These are phyloP conservation scores for Cuniculus paca DNA, from an alignment of 2,797 vertebrate genomes.

Conservation along the genomic window DNA sequence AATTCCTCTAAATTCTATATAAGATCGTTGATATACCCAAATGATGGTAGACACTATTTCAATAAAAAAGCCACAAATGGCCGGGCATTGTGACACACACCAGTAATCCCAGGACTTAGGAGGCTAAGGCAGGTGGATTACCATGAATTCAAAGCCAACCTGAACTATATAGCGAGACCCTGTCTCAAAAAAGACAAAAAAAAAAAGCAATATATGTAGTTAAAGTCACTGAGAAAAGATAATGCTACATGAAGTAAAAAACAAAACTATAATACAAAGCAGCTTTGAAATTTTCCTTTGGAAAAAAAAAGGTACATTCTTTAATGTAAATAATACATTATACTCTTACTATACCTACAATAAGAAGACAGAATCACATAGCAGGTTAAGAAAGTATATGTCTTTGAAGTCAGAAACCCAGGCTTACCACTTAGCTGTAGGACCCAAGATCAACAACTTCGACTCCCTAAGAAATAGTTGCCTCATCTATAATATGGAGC, in stretches of 20 bases:
- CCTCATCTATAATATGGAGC: slow-evolving; percentile 45
- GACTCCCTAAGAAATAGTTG: slow-evolving; percentile 31
- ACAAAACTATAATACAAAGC: neutral
- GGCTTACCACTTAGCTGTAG: slow-evolving; percentile 24
- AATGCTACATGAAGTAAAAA: slow-evolving; percentile 18
- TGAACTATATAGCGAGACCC: neutral
- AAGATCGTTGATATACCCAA: neutral
- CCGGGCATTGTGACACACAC: neutral
- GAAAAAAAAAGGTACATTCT: slow-evolving; percentile 39
- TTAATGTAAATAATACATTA: slow-evolving; percentile 47
- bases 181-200: neutral
- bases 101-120: neutral
- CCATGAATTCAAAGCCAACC: neutral
- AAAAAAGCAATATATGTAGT: neutral
- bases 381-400: neutral
- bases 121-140: neutral
- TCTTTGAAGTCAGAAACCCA: slow-evolving; percentile 10
- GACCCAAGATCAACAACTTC: slow-evolving; percentile 14
- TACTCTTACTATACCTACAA: neutral
- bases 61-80: neutral
- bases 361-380: slow-evolving; percentile 17
- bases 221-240: slow-evolving; percentile 1
- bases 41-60: neutral
- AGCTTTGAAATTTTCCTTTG: slow-evolving; percentile 42
- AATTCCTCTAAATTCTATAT: slow-evolving; percentile 17